Evolutionary conservation across 2,888 invertebrate species (phyloP).

Genomic region (Choreutis nemorana): DNA sequence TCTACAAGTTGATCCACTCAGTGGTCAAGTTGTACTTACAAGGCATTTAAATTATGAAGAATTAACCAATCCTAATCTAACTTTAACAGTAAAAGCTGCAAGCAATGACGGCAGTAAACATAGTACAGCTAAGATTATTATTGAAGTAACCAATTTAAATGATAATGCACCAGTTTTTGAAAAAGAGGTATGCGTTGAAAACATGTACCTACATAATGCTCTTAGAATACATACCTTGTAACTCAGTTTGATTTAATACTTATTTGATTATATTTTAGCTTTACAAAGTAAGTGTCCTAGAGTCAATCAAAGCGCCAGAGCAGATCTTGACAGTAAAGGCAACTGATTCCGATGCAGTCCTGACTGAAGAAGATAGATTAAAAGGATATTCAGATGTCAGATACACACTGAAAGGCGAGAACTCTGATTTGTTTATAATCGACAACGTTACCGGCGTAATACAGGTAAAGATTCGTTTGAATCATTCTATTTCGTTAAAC

Average conservation of each 20-base stretch:
- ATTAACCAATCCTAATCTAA: constrained; percentile 66
- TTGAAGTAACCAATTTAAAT: constrained; percentile 78
- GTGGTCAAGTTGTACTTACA: constrained; percentile 78
- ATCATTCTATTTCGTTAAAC: no score
- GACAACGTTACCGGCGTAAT: constrained; percentile 74
- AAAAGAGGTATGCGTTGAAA: constrained; percentile 49
- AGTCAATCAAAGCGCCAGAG: constrained; percentile 73
- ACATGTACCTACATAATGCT: not conserved
- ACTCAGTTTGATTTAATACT: no score
- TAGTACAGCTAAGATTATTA: constrained; percentile 72
- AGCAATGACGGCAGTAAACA: constrained; percentile 61
- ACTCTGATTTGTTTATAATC: constrained; percentile 76
- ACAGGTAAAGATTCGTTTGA: constrained; percentile 35
- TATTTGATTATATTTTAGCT: constrained; percentile 34
- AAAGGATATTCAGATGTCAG: constrained; percentile 74
- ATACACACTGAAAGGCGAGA: constrained; percentile 78
- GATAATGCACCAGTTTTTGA: constrained; percentile 80
- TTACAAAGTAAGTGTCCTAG: constrained; percentile 75
- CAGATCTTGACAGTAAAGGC: constrained; percentile 75
- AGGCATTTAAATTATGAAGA: constrained; percentile 81
- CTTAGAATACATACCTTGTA: no score
- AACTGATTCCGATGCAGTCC: constrained; percentile 72
- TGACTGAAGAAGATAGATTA: constrained; percentile 61
- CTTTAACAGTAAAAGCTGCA: constrained; percentile 65
- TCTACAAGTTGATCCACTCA: constrained; percentile 68